Conservation (phyloP, 2,888 invertebrate genomes). For the Lithophane socia region DNA sequence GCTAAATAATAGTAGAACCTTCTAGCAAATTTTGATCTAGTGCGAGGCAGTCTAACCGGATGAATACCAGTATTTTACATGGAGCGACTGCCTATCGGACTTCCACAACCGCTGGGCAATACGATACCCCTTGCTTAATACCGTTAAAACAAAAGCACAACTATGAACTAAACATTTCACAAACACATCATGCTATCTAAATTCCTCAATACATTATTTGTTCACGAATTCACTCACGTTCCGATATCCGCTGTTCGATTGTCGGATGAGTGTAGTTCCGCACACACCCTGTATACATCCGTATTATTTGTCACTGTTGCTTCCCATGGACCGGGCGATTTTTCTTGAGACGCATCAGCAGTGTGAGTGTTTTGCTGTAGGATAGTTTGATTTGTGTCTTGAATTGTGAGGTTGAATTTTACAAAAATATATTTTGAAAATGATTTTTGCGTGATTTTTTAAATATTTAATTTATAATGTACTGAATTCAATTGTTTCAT, state of each 20-base stretch:
- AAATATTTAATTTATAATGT: no score
- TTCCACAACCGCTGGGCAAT: no score
- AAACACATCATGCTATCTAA: conserved; percentile 35
- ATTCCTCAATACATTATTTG: conserved; percentile 50
- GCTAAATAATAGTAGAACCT: no score
- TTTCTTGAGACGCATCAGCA: conserved; percentile 59
- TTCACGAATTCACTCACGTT: conserved; percentile 63
- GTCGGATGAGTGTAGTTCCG: conserved; percentile 57
- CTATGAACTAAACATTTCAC: conserved; percentile 6
- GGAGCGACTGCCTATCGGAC: no score
- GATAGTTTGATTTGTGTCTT: conserved; percentile 47
- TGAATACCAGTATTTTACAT: no score
- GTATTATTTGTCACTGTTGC: conserved; percentile 67
- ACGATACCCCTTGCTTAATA: no score
- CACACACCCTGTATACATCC: conserved; percentile 44
- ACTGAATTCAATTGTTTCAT: no score
- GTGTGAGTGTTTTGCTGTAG: conserved; percentile 16
- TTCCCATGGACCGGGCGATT: conserved; percentile 55
- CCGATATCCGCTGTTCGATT: conserved; percentile 49
- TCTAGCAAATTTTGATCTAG: no score
- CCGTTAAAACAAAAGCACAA: conserved; percentile 4
- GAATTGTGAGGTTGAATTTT: background rate
- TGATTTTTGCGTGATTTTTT: background rate
- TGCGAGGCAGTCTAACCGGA: no score
- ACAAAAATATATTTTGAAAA: background rate